Evolutionary conservation across 2,113 vertebrate genomes (phyloP).

Genomic region (Anguilla rostrata): DNA sequence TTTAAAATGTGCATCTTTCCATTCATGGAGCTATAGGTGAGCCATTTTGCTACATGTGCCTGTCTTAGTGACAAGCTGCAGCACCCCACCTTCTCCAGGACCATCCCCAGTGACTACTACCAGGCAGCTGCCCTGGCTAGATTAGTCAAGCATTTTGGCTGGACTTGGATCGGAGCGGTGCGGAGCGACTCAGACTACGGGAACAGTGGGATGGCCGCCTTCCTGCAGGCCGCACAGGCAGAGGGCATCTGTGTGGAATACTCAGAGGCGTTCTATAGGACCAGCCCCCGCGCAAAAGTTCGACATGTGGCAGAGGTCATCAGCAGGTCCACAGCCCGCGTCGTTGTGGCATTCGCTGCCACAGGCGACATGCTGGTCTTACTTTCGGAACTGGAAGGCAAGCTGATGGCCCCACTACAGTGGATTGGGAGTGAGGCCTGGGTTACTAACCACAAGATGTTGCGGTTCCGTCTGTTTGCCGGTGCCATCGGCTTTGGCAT

Average conservation of each 20-base stretch:
- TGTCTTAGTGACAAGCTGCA: slow-evolving; percentile 66
- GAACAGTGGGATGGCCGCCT: slow-evolving; percentile 63
- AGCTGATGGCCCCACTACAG: slow-evolving; percentile 52
- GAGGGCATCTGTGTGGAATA: slow-evolving; percentile 69
- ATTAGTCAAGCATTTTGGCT: slow-evolving; percentile 64
- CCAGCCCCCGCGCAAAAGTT: slow-evolving; percentile 48
- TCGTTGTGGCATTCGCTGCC: slow-evolving; percentile 60
- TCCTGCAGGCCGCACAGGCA: slow-evolving; percentile 48
- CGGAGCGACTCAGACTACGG: slow-evolving; percentile 69
- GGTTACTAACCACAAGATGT: slow-evolving; percentile 54
- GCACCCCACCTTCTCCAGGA: slow-evolving; percentile 66
- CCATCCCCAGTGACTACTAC: slow-evolving; percentile 68
- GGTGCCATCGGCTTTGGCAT: slow-evolving; percentile 62
- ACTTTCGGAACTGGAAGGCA: slow-evolving; percentile 48
- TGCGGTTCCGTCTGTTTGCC: slow-evolving; percentile 41
- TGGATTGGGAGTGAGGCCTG: slow-evolving; percentile 68
- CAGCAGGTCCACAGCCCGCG: slow-evolving; percentile 59
- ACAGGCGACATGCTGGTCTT: slow-evolving; percentile 56
- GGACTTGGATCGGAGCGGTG: slow-evolving; percentile 72
- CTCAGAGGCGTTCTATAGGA: slow-evolving; percentile 54
- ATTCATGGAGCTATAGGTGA: slow-evolving; percentile 54
- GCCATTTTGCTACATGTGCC: slow-evolving; percentile 69
- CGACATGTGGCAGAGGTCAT: slow-evolving; percentile 60
- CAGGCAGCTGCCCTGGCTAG: slow-evolving; percentile 63
- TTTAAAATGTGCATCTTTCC: neutral